A percentile compares a stretch with the other conserved stretches of the same genome.
Evolutionary conservation across 2,113 vertebrate genomes (phyloP).

Genomic region (Psophia crepitans): DNA sequence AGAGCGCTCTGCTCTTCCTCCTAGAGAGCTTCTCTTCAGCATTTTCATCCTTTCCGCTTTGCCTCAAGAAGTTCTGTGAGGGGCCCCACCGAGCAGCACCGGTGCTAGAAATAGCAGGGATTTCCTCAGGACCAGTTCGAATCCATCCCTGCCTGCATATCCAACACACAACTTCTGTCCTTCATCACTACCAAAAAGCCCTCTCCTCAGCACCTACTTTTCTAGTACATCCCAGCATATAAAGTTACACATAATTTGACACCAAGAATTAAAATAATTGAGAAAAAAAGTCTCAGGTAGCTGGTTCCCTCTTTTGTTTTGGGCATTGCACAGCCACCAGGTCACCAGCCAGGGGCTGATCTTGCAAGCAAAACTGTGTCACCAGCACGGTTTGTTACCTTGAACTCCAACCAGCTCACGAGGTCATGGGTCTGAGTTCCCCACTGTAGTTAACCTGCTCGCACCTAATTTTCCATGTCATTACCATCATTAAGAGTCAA

Average conservation of each 20-base stretch:
- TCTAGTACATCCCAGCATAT: neutral
- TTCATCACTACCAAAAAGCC: neutral
- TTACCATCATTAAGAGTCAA: neutral
- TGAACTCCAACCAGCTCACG: neutral
- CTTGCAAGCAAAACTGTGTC: neutral
- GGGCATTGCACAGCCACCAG: neutral
- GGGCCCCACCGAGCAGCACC: neutral
- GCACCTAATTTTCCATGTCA: neutral
- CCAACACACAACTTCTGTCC: neutral
- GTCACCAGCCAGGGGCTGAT: neutral
- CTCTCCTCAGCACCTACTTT: neutral
- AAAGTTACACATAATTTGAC: neutral
- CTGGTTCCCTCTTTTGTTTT: neutral
- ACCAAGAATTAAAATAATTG: neutral
- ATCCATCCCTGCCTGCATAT: too few species aligned
- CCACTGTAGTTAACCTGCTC: neutral
- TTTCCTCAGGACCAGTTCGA: neutral
- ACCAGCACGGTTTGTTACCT: neutral
- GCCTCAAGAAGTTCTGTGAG: neutral
- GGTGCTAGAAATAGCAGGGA: neutral
- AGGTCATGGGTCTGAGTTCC: rapidly evolving
- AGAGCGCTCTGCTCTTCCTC: neutral
- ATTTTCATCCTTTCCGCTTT: neutral
- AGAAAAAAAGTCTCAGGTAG: neutral
- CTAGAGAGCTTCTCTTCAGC: neutral